phyloP scores from a whole-genome alignment of 92 coral and sea anemone species.

The Parazoanthus swiftii region DNA sequence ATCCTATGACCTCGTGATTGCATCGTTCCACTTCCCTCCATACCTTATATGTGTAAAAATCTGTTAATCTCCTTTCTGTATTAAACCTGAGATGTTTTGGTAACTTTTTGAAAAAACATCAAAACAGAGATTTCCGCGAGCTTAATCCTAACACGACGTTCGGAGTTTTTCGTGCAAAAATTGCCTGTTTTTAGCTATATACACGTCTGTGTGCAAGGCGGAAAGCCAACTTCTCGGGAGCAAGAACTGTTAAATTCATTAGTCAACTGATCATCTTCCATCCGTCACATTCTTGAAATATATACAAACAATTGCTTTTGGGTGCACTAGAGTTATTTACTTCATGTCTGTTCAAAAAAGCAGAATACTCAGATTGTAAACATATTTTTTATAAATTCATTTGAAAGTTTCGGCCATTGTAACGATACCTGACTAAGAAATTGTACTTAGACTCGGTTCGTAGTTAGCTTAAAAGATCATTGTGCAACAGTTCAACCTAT shows the following conservation, averaged over 20 bases:
- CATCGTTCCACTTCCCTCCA: not conserved
- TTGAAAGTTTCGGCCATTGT: not conserved
- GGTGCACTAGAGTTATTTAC: not conserved
- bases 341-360: not conserved
- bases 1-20: constrained; percentile 17
- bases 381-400: not conserved
- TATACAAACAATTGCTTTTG: constrained; percentile 10
- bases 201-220: too few relatives aligned
- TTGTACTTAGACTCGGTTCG: not conserved
- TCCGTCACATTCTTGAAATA: constrained; percentile 30
- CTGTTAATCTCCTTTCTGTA: not conserved
- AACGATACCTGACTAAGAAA: not conserved
- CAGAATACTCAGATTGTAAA: not conserved
- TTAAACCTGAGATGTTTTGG: not conserved
- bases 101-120: not conserved
- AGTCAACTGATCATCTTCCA: not conserved
- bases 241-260: constrained; percentile 36
- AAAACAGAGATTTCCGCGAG: not conserved
- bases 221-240: not conserved
- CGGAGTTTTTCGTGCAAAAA: too few relatives aligned
- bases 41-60: too few relatives aligned
- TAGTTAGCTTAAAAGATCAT: not conserved
- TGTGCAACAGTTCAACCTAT: not conserved
- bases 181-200: too few relatives aligned
- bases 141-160: not conserved